A percentile compares a stretch with the other conserved stretches of the same genome.
These are phyloP conservation scores for Phenganax stokvisi DNA, from an alignment of 92 coral and sea anemone species.

Conservation along the genomic window DNA sequence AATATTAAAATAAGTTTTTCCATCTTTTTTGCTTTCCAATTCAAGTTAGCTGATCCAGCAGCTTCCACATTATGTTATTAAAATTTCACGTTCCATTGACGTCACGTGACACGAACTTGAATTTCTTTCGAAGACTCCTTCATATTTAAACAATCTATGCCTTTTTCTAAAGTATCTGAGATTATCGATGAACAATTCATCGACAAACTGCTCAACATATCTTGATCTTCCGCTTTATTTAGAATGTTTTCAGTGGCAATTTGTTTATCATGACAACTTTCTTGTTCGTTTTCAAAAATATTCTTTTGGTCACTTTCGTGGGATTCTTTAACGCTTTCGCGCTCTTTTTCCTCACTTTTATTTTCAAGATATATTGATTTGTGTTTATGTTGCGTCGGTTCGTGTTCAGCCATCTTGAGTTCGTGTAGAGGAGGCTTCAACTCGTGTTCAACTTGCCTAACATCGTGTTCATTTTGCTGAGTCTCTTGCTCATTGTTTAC, in stretches of 20 bases:
- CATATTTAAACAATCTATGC: slow-evolving; percentile 7
- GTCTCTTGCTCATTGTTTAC: not conserved
- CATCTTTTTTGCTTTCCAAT: too few species aligned
- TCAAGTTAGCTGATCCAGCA: slow-evolving; percentile 10
- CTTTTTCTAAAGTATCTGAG: slow-evolving; percentile 27
- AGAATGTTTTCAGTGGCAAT: not conserved
- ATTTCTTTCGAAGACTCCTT: slow-evolving; percentile 25
- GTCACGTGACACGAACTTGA: slow-evolving; percentile 31
- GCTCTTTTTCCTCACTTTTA: too few species aligned
- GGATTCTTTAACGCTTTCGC: not conserved
- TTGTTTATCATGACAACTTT: not conserved
- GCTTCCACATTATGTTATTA: not conserved
- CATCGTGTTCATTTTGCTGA: not conserved
- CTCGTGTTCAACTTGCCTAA: not conserved
- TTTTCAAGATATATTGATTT: not conserved
- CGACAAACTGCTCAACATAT: not conserved
- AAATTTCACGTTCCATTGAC: not conserved
- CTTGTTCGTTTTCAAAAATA: not conserved
- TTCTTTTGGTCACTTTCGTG: slow-evolving; percentile 1
- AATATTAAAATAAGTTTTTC: too few species aligned
- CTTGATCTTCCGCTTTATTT: not conserved
- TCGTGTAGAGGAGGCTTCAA: not conserved
- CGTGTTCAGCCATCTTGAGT: not conserved
- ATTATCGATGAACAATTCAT: slow-evolving; percentile 4
- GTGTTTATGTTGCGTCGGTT: not conserved